Conservation (phyloP, 2,888 invertebrate genomes). For the Synanthedon tipuliformis region DNA sequence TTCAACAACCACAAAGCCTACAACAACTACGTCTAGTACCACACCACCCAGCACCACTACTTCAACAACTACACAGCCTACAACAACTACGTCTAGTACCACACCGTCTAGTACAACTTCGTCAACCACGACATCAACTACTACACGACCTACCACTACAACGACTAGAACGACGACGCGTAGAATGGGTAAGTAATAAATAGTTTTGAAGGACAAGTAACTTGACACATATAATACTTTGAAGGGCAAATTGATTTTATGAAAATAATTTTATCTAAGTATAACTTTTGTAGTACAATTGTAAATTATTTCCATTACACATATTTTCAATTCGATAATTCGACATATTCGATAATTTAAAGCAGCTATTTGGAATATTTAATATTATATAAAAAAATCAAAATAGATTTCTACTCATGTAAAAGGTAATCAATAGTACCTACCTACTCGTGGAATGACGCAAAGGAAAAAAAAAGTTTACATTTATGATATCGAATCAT, state of each 20-base stretch:
- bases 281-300: no score
- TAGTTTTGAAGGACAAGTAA: neutral
- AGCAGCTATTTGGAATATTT: no score
- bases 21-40: neutral
- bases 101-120: neutral
- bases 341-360: no score
- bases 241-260: neutral
- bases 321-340: no score
- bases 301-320: no score
- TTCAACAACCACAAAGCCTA: neutral
- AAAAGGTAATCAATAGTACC: no score
- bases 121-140: neutral
- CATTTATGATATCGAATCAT: no score
- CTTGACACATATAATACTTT: neutral
- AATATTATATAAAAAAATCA: no score
- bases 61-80: neutral
- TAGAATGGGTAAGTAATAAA: neutral
- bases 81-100: neutral
- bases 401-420: no score
- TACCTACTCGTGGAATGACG: no score
- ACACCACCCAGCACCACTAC: neutral
- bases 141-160: neutral
- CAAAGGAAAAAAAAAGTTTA: no score
- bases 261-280: no score
- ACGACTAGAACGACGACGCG: neutral